A percentile compares a stretch with the other conserved stretches of the same genome.
Conservation (phyloP, 2,113 vertebrate genomes). For the Corythaixoides concolor region DNA sequence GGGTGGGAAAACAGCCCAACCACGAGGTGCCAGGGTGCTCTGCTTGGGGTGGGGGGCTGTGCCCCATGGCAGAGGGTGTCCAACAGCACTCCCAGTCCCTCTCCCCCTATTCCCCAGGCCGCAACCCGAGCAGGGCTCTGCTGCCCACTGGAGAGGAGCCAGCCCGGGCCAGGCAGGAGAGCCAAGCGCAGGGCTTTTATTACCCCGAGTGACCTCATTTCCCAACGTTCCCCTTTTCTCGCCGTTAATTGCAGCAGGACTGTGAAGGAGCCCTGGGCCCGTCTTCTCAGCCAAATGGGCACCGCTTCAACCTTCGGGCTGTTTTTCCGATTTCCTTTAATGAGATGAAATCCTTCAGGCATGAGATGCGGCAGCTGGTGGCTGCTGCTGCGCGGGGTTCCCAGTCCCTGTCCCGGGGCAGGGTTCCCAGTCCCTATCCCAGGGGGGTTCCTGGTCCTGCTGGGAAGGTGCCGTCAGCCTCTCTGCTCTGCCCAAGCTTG, state of each 20-base stretch:
- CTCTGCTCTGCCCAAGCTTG: neutral
- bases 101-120: neutral
- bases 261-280: neutral
- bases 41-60: neutral
- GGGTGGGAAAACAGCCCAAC: neutral
- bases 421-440: neutral
- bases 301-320: neutral
- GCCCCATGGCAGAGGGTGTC: neutral
- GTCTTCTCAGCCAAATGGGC: slow-evolving; percentile 33
- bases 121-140: neutral
- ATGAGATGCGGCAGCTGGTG: neutral
- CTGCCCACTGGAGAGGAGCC: neutral
- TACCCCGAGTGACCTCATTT: slow-evolving; percentile 48
- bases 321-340: slow-evolving; percentile 28
- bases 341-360: slow-evolving; percentile 7
- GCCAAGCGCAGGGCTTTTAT: neutral
- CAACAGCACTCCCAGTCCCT: fast-evolving
- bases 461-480: neutral
- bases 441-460: neutral
- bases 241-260: slow-evolving; percentile 25
- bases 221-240: neutral
- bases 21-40: fast-evolving
- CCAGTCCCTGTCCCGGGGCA: neutral
- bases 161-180: neutral
- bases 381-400: neutral